These are phyloP conservation scores for Acanthosepion lycidas DNA, from an alignment of 2,888 invertebrate genomes.

Conservation along the genomic window DNA sequence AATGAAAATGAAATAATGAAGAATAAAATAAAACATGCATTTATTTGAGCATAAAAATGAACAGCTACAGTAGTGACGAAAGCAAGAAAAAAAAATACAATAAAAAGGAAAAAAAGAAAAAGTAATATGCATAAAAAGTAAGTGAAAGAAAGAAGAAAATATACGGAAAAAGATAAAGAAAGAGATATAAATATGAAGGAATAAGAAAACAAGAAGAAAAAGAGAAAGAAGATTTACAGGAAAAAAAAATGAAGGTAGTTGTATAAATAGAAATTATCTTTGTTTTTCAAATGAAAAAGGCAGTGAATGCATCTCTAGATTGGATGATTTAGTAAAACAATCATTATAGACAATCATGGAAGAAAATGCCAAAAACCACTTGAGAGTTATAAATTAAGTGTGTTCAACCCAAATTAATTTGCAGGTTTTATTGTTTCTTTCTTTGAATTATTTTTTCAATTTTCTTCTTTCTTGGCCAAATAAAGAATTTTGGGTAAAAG, in stretches of 20 bases:
- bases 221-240: neutral
- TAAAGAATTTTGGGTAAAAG: neutral
- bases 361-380: neutral
- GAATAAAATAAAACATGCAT: neutral
- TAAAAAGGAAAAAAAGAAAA: neutral
- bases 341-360: neutral
- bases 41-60: neutral
- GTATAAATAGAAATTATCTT: neutral
- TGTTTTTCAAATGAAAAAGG: neutral
- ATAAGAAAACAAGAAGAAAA: neutral
- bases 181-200: neutral
- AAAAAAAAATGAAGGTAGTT: neutral
- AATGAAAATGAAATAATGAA: neutral
- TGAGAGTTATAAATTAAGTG: slow-evolving; percentile 9
- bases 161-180: neutral
- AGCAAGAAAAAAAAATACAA: neutral
- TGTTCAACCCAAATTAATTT: slow-evolving; percentile 33
- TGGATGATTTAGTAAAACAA: neutral
- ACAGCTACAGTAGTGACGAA: neutral
- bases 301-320: neutral
- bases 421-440: neutral
- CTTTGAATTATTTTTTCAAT: neutral
- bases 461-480: neutral
- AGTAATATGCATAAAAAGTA: neutral
- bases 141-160: neutral